Base-by-base conservation (phyloP, 2,113 vertebrate species). In the Syngnathoides biaculeatus region DNA sequence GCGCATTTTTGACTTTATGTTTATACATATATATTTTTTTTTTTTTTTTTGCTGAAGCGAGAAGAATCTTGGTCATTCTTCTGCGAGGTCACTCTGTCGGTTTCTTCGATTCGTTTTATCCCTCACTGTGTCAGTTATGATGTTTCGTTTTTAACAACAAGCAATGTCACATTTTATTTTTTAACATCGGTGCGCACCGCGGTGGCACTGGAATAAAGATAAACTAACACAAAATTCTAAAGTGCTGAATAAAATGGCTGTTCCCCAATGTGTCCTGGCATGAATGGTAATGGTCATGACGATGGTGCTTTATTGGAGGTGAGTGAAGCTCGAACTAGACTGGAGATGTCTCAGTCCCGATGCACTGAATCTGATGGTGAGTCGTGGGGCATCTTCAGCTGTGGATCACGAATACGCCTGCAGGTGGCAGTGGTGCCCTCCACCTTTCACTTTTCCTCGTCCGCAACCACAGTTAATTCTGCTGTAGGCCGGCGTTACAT, bases 231-330 rank as follows among this genome's bases (percentile, higher is more conserved):
- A 86, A 86, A 84, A 83, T 89, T 90, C 83, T 80, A 87, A 89
- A 83, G 89, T 87, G 87, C 90, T 88, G 84, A 92, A 92, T 92
- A 92, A 92, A 92, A 89, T 89, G 88, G 87, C 86, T 92, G 88
- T 92, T 90, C 87, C 88, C 86, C 87, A 88, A 89, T 73, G 67
- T 81, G 74, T 85, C 72, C 81, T 82, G 86, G 76, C 84, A 68
- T 61, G 59, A 39, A 40, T 62, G 22, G 1, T 60, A 10, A 13
- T 60, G 58, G 39, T 53, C 6, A 52, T 9, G 50, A 19, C 30
- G 20, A 60, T 40, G 7, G 14, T 8, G 8, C 45, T 9, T 6
- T 20, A 2, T 43, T 27, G 38, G 0, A 38, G 43, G 8, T n/a
- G 6, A 39, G 8, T 19, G 19, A 50, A 12, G 14, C 17, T 17